These are phyloP conservation scores for Onthophagus taurus DNA, from an alignment of 1,140 invertebrate genomes.

Conservation along the genomic window DNA sequence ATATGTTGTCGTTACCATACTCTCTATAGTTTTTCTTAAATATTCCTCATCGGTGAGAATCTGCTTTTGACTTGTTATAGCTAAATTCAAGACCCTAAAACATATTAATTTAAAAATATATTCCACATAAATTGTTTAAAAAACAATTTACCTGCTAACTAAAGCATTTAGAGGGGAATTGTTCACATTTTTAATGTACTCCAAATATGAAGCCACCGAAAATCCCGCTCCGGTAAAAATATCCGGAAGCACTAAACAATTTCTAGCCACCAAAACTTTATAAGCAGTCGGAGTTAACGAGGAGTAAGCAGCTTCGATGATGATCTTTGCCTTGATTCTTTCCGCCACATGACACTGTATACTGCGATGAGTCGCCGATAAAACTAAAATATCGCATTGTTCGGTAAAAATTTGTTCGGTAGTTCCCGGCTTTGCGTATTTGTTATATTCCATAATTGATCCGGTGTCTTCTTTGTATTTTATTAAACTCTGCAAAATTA, in stretches of 20 bases:
- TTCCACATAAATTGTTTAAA: not conserved
- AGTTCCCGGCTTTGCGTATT: slow-evolving; percentile 53
- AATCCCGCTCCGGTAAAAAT: slow-evolving; percentile 78
- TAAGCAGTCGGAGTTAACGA: slow-evolving; percentile 79
- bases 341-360: slow-evolving; percentile 67
- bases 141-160: slow-evolving; percentile 3
- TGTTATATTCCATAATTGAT: slow-evolving; percentile 64
- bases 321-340: slow-evolving; percentile 46
- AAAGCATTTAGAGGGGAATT: not conserved
- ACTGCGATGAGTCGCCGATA: slow-evolving; percentile 76
- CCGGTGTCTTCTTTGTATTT: slow-evolving; percentile 49
- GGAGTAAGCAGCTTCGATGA: slow-evolving; percentile 78
- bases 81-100: not conserved
- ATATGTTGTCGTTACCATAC: slow-evolving; percentile 3
- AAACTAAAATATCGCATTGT: slow-evolving; percentile 78
- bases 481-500: slow-evolving; percentile 3
- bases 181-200: slow-evolving; percentile 61
- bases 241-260: slow-evolving; percentile 75
- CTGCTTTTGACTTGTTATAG: not conserved
- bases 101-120: slow-evolving; percentile 2
- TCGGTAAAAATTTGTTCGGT: slow-evolving; percentile 57
- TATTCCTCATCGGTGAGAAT: not conserved
- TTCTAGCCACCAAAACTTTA: slow-evolving; percentile 56
- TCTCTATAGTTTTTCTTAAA: not conserved
- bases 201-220: slow-evolving; percentile 87